Evolutionary conservation across 2,888 invertebrate species (phyloP), one percentile per base, ranked within the genome.

Genomic region (Dryomyza anilis): DNA sequence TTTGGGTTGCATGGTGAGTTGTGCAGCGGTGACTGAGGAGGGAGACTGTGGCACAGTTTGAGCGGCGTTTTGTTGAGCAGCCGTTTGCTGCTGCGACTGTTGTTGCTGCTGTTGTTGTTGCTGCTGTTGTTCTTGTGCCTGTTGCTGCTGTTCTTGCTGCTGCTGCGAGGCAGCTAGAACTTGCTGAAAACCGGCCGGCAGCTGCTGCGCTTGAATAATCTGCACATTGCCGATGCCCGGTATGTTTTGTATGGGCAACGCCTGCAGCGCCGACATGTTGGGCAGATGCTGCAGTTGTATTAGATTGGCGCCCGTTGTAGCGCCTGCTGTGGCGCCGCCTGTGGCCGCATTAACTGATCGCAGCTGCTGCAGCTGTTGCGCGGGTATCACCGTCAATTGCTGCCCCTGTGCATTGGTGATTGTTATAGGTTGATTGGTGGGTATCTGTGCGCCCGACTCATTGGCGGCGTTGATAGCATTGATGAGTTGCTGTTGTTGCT

Each of bases 351-450:
- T n/a, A n/a, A n/a, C n/a, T 39, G 78, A 76, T 45, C 80, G 78
- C 67, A 84, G 73, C 69, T 82, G 82, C 59, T 86, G 87, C 71
- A 88, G 78, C 60, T 87, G 86, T 16, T 88, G 86, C 1, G 91
- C 88, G 10, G 94, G 93, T 77, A 95, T 94, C 60, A 95, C 90
- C 5, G 94, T 94, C 71, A 94, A 87, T 78, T 94, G 94, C 77
- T 93, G 93, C 0, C 91, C 92, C 74, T 88, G 88, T 2, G 91
- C 89, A 66, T 90, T 89, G 70, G 88, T 90, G 64, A 91, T 89
- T 12, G 91, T 90, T 63, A 91, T 88, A 1, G 91, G 89, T 76
- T 91, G 81, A 66, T 81, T 79, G 8, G 79, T 71, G 5, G 80
- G 79, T 62, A 79, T 68, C 59, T 79, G 91, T 12, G 78, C 77